Evolutionary conservation across 64 coral and sea anemone genomes (phyloP).

Genomic region (Stichodactyla mertensii): DNA sequence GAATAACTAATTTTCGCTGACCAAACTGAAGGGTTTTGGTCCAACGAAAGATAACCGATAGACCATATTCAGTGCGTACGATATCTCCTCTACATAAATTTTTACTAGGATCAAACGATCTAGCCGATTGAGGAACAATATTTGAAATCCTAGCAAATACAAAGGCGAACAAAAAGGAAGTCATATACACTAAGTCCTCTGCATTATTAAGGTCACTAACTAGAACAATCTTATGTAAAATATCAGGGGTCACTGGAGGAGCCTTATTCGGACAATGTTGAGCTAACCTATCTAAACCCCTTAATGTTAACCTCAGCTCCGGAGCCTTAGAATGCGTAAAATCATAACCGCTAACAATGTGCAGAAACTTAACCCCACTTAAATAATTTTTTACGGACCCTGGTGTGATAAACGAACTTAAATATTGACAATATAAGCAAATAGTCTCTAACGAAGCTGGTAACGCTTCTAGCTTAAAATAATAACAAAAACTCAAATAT

Average conservation of each 20-base stretch:
- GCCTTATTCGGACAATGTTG: background rate
- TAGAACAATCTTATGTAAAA: background rate
- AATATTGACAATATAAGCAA: slow-evolving; percentile 15
- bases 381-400: slow-evolving; percentile 16
- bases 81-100: slow-evolving; percentile 28
- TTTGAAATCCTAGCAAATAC: slow-evolving; percentile 19
- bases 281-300: background rate
- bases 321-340: background rate
- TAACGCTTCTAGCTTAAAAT: background rate
- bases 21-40: too few species aligned
- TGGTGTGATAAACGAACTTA: slow-evolving; percentile 23
- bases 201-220: background rate
- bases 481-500: slow-evolving; percentile 19
- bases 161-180: slow-evolving; percentile 12
- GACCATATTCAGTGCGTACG: background rate
- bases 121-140: background rate
- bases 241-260: background rate
- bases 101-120: background rate
- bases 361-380: slow-evolving; percentile 29
- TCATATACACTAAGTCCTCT: background rate
- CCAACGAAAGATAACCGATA: too few species aligned
- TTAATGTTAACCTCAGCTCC: background rate
- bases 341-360: background rate
- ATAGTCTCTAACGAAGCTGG: background rate
- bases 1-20: too few species aligned